These are phyloP conservation scores for Botia kubotai DNA, from an alignment of 2,797 vertebrate genomes.

Conservation along the genomic window DNA sequence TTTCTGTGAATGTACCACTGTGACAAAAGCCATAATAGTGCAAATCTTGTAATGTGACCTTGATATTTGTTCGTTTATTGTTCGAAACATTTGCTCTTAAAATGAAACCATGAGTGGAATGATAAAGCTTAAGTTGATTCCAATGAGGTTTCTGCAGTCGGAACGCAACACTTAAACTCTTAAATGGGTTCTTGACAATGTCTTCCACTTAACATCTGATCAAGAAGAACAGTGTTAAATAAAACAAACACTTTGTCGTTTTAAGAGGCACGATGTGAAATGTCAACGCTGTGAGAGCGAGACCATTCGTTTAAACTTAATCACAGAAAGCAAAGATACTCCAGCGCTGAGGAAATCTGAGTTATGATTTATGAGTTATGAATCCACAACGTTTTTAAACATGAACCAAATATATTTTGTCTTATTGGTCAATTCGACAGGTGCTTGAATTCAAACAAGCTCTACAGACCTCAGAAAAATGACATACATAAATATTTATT, in stretches of 20 bases:
- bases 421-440: too few relatives aligned
- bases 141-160: conserved; percentile 16
- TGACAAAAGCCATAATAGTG: background rate
- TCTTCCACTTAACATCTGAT: conserved; percentile 45
- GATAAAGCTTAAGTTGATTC: conserved; percentile 22
- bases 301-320: too few relatives aligned
- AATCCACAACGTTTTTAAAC: background rate
- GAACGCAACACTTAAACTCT: conserved; percentile 41
- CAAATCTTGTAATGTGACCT: conserved; percentile 36
- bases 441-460: too few relatives aligned
- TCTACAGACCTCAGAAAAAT: too few relatives aligned
- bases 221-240: conserved; percentile 9
- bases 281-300: background rate
- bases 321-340: background rate
- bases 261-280: background rate
- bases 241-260: background rate
- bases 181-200: conserved; percentile 21
- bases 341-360: conserved; percentile 65
- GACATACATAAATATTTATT: too few relatives aligned
- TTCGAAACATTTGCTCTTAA: conserved; percentile 15
- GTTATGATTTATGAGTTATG: conserved; percentile 68
- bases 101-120: conserved; percentile 47
- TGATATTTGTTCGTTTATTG: conserved; percentile 23
- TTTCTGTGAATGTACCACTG: background rate
- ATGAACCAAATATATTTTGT: too few relatives aligned